Percentiles rank a stretch among this genome's conserved stretches.
Evolutionary conservation across 1,140 invertebrate species (phyloP).

Genomic region (Tetraneura akinire): DNA sequence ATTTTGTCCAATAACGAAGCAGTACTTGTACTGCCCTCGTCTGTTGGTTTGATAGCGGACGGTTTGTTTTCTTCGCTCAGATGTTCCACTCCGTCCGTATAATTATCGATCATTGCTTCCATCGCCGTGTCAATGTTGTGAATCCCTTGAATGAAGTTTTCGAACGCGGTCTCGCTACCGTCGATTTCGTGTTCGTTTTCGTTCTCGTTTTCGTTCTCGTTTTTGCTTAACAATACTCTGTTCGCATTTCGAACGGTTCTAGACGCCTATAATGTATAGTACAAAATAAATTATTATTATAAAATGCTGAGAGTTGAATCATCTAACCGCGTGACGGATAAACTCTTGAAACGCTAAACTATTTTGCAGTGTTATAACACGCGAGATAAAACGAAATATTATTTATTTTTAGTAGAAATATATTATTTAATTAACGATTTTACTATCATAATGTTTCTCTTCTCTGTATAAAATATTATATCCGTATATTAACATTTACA

Average conservation of each 20-base stretch:
- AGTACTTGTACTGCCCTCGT: too few relatives aligned
- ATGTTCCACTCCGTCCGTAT: constrained; percentile 1
- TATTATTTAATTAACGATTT: too few relatives aligned
- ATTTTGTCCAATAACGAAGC: not conserved
- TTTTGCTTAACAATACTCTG: not conserved
- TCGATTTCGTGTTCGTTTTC: not conserved
- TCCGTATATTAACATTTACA: too few relatives aligned
- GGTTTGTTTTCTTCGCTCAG: not conserved
- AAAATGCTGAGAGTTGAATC: too few relatives aligned
- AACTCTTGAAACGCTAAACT: too few relatives aligned
- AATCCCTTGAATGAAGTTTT: constrained; percentile 14
- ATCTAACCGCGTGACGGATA: too few relatives aligned
- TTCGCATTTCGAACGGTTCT: not conserved
- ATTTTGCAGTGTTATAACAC: too few relatives aligned
- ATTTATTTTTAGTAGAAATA: too few relatives aligned
- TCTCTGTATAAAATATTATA: too few relatives aligned
- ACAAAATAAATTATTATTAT: too few relatives aligned
- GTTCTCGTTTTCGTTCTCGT: not conserved
- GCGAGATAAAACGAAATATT: too few relatives aligned
- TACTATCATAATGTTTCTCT: too few relatives aligned
- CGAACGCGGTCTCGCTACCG: not conserved
- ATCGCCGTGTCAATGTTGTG: constrained; percentile 28
- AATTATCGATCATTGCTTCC: constrained; percentile 42
- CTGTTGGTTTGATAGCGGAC: not conserved
- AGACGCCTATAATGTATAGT: constrained; percentile 29